Conservation (phyloP, 2,797 vertebrate species). For the Phrynocephalus forsythii region DNA sequence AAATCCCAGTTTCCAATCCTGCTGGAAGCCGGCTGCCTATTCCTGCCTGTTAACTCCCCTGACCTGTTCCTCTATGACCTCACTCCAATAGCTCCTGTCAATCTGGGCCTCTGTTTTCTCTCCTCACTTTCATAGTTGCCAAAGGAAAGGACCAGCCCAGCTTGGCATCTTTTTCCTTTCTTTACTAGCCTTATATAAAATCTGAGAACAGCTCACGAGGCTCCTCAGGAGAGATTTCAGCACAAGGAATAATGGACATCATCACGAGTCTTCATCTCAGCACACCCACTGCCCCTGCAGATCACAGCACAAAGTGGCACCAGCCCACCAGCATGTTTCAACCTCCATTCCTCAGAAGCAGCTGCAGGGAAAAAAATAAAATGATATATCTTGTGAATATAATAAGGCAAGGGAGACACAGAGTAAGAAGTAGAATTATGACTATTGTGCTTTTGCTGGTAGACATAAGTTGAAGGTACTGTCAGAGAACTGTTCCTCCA, state of each 20-base stretch:
- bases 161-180: too few species aligned
- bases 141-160: too few species aligned
- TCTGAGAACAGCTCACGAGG: too few species aligned
- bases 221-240: too few species aligned
- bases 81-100: neutral
- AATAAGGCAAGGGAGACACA: neutral
- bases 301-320: too few species aligned
- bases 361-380: too few species aligned
- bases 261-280: too few species aligned
- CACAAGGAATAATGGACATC: too few species aligned
- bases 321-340: neutral
- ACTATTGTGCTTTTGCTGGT: neutral
- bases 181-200: too few species aligned
- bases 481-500: neutral
- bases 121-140: neutral
- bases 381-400: neutral
- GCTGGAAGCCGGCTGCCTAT: too few species aligned
- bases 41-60: neutral
- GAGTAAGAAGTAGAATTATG: neutral
- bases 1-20: neutral
- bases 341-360: neutral
- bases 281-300: too few species aligned
- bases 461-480: neutral
- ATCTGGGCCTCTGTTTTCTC: neutral
- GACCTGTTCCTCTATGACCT: neutral